phyloP scores from a whole-genome alignment of 2,113 vertebrate genomes.

The Ochotona princeps region DNA sequence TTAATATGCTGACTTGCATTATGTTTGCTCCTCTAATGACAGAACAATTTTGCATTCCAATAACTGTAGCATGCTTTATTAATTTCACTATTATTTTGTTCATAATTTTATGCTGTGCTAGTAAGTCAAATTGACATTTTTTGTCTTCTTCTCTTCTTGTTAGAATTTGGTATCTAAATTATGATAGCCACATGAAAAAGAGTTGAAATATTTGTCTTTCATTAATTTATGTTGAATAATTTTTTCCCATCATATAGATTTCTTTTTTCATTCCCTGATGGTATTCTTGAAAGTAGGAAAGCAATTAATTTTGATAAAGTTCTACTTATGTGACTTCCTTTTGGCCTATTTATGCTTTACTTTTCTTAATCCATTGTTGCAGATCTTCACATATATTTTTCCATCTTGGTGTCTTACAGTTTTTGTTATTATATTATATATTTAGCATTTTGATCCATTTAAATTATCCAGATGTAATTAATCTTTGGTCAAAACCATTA shows the following conservation, averaged over 20 bases:
- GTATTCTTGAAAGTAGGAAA: background rate
- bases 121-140: background rate
- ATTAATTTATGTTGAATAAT: background rate
- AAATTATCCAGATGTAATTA: background rate
- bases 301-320: background rate
- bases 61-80: slow-evolving; percentile 25
- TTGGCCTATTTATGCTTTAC: background rate
- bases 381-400: background rate
- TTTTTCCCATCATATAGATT: background rate
- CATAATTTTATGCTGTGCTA: slow-evolving; percentile 28
- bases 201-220: background rate
- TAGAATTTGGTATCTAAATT: background rate
- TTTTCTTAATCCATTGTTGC: background rate
- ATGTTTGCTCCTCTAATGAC: slow-evolving; percentile 3
- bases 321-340: background rate
- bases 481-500: background rate
- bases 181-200: background rate
- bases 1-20: background rate
- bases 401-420: background rate
- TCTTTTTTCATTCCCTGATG: background rate
- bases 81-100: background rate
- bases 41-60: background rate
- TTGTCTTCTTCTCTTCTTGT: background rate
- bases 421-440: background rate
- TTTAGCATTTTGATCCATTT: background rate